Evolutionary conservation across 2,113 vertebrate species (phyloP), one percentile per base, ranked within the genome.

Genomic region (Rutilus rutilus): DNA sequence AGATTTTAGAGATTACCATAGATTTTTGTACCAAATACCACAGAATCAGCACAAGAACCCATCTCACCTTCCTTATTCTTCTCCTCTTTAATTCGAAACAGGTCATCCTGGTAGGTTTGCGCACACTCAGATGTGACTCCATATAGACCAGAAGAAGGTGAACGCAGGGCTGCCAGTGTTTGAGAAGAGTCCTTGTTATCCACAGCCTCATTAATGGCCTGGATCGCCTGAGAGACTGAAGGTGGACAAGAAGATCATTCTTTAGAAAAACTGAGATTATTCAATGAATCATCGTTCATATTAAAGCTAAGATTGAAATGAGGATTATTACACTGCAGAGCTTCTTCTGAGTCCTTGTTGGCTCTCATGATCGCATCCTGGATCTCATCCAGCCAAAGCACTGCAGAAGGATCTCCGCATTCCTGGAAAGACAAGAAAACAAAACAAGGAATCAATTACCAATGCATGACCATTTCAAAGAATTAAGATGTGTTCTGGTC

Each of bases 321-420:
- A 78, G 79, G 27, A 5, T 65, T 91, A 96, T 89, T 95, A 99
- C 98, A 99, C 75, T 90, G 95, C 36, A 96, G 88, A 0, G 98
- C 97, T 77, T 99, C 98, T 54, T 96, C 94, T 0, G 97, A 97
- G 86, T 99, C 96, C 90, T 94, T 96, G 92, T 99, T 99, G 14
- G 97, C 95, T 88, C 90, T 95, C 27, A 96, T 92, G 90, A 99
- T 92, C 5, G 96, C 96, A 82, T 96, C 96, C 88, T 99, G 98
- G 91, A 99, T 99, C 94, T 99, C 98, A 93, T 99, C 98, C 91
- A 99, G 88, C 98, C 98, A 99, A 50, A 99, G 92, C 54, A 98
- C 98, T 81, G 97, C 98, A 39, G 98, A 99, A 17, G 98, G 97
- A 88, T 99, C 98, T 89, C 91, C 95, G 0, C 96, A 98, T 91